Base-by-base conservation (phyloP, 2,797 vertebrate species). In the Salarias fasciatus region DNA sequence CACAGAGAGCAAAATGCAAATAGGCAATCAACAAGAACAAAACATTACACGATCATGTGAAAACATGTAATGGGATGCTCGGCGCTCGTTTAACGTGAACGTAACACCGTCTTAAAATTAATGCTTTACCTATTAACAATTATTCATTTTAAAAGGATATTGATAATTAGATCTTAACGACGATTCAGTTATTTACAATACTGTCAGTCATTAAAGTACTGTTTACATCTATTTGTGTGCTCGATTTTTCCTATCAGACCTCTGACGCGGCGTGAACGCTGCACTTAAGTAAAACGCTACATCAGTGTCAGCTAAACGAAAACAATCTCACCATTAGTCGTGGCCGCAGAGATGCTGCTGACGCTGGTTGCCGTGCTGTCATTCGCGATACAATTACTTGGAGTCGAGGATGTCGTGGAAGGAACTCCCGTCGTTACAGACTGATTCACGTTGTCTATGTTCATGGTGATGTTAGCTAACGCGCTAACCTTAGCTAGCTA, bases 361-460 rank as follows among this genome's bases (percentile, higher is more conserved):
- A 75, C 73, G 65, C 59, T 90, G 10, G 83, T 69, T 31, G 82
- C 7, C 18, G 85, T 56, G 49, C 65, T 91, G 38, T 88, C 92
- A 54, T 90, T 92, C 11, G 78, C 67, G 62, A 91, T 85, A 38
- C 91, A 93, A 37, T 93, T 93, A 78, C 79, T 92, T 52, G 92
- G 78, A 38, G 85, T 73, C 44, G 91, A 87, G 41, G 88, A 88
- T 12, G 88, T 90, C 1, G 90, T 82, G 1, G 87, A 87, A 11
- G 86, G 72, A 13, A 78, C 89, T 60, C 84, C 91, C 0, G 86
- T 73, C 13, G 86, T 81, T 54, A 84, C 89, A n/a, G 88, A 72
- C 64, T 92, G 92, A 11, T 86, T 89, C 15, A 72, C 63, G 78
- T 79, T 87, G 52, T 93, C 93, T 46, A 92, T 85, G 62, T 92